A percentile compares a stretch with the other conserved stretches of the same genome.
Conservation (phyloP, 2,113 vertebrate genomes). For the Oreochromis tanganicae region DNA sequence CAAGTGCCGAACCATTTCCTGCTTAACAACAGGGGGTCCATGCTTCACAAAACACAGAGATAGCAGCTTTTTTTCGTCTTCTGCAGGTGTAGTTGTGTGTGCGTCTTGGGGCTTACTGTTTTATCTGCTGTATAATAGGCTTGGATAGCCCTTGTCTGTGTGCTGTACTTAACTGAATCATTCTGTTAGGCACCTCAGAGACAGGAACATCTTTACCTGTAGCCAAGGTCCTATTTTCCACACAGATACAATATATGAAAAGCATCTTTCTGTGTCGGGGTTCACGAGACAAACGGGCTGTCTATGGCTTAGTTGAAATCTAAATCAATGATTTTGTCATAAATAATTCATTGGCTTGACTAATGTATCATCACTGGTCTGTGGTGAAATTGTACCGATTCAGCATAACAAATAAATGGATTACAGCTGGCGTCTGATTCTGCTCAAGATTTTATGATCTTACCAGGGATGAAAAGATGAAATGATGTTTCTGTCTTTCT, state of each 20-base stretch:
- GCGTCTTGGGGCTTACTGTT: slow-evolving; percentile 7
- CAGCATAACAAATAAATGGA: not conserved
- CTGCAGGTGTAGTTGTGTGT: slow-evolving; percentile 5
- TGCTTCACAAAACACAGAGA: not conserved
- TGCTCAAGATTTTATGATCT: not conserved
- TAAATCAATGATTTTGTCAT: slow-evolving; percentile 34
- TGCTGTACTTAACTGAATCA: slow-evolving; percentile 35
- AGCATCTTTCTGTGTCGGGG: not conserved
- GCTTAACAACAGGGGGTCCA: not conserved
- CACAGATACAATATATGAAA: not conserved
- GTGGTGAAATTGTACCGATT: slow-evolving; percentile 14
- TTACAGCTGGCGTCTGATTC: not conserved
- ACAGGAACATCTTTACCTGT: not conserved
- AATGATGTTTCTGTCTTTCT: not conserved
- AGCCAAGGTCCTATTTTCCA: not conserved
- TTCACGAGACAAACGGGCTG: not conserved
- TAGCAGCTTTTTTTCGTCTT: not conserved
- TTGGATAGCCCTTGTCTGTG: slow-evolving; percentile 8
- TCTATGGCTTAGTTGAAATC: slow-evolving; percentile 1
- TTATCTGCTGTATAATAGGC: slow-evolving; percentile 36
- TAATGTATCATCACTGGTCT: not conserved
- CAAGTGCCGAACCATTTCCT: not conserved
- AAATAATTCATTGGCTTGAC: slow-evolving; percentile 37
- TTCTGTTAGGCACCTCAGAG: slow-evolving; percentile 5
- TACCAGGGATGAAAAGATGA: not conserved